These are phyloP conservation scores for Eubucco bourcierii DNA, from an alignment of 2,113 vertebrate genomes.

Conservation along the genomic window DNA sequence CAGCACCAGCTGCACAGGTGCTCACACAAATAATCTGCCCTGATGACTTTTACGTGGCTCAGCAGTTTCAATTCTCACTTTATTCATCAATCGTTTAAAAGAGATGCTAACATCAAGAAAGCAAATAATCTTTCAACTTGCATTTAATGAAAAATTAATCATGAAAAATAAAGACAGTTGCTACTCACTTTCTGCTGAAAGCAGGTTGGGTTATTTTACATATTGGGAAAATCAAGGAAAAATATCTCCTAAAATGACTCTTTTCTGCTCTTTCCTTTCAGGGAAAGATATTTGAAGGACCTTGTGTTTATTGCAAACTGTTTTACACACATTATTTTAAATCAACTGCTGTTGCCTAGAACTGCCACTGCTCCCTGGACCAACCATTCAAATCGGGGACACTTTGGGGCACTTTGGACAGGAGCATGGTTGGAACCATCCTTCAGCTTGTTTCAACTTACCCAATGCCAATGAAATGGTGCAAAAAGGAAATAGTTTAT, in stretches of 20 bases:
- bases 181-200: neutral
- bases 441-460: neutral
- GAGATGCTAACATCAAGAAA: neutral
- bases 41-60: neutral
- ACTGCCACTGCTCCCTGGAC: neutral
- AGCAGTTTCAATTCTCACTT: neutral
- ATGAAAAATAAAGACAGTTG: neutral
- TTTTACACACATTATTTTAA: neutral
- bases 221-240: neutral
- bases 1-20: neutral
- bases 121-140: neutral
- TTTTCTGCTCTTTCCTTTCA: neutral
- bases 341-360: neutral
- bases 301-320: neutral
- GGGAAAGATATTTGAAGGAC: neutral
- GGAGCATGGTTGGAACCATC: neutral
- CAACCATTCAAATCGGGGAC: neutral
- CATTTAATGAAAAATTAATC: neutral
- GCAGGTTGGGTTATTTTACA: neutral
- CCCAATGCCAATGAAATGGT: accelerated
- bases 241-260: neutral
- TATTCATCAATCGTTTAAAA: neutral
- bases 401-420: neutral
- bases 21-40: neutral
- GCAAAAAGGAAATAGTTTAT: neutral